Conservation (phyloP, 2,888 invertebrate species). For the Cremastinae sp. region DNA sequence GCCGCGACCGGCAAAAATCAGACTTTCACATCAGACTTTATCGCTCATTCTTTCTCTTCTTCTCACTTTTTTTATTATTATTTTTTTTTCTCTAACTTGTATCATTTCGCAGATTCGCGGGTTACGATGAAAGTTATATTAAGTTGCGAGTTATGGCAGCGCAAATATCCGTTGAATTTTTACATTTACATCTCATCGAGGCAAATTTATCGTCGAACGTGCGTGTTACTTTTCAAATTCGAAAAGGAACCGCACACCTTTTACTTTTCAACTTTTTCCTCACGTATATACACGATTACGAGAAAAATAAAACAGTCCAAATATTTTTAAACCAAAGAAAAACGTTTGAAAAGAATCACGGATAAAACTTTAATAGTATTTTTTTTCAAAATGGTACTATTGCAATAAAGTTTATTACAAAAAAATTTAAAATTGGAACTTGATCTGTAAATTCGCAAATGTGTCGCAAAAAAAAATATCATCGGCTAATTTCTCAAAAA, state of each 20-base stretch:
- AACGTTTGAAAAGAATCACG: no score
- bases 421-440: no score
- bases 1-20: slow-evolving; percentile 5
- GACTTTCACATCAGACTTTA: background rate
- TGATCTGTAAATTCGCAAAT: no score
- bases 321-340: no score
- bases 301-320: no score
- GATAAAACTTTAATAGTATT: background rate
- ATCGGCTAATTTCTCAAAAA: no score
- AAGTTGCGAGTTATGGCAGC: slow-evolving; percentile 54
- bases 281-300: no score
- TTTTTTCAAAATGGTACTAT: no score
- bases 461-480: no score
- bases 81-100: slow-evolving; percentile 49
- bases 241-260: background rate
- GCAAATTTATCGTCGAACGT: slow-evolving; percentile 63
- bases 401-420: no score
- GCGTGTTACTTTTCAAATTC: slow-evolving; percentile 47
- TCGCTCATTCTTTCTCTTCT: slow-evolving; percentile 8
- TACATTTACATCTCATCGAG: slow-evolving; percentile 47
- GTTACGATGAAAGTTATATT: slow-evolving; percentile 67
- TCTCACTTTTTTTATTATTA: slow-evolving; percentile 19
- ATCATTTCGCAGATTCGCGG: slow-evolving; percentile 48
- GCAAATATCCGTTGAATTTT: slow-evolving; percentile 30
- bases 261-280: no score